Evolutionary conservation across 2,888 invertebrate genomes (phyloP).

Genomic region (Lottia gigantea): DNA sequence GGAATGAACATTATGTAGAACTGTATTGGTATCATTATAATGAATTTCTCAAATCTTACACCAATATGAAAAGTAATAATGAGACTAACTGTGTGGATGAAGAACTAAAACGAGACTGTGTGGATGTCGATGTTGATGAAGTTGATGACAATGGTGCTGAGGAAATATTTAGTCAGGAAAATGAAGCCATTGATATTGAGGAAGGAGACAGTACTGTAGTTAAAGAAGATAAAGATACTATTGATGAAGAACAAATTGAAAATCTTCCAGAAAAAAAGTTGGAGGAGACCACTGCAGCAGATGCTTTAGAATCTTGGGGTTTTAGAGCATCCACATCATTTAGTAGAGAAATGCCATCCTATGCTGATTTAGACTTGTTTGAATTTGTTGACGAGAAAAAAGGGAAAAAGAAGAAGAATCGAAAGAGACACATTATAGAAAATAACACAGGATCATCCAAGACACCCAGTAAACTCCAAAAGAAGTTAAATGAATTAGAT

Average conservation of each 20-base stretch:
- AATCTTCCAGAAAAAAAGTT: slow-evolving; percentile 15
- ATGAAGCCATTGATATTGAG: slow-evolving; percentile 3
- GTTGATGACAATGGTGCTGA: background rate
- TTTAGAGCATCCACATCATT: slow-evolving; percentile 2
- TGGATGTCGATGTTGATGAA: slow-evolving; percentile 12
- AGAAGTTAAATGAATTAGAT: too few species aligned
- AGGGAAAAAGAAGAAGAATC: slow-evolving; percentile 14
- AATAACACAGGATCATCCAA: too few species aligned
- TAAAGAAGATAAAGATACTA: background rate
- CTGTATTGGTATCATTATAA: slow-evolving; percentile 58
- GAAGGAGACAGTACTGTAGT: background rate
- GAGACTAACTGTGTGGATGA: slow-evolving; percentile 1
- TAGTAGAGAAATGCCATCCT: background rate
- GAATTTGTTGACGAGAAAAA: slow-evolving; percentile 22
- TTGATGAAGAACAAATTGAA: slow-evolving; percentile 5
- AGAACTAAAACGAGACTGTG: slow-evolving; percentile 8
- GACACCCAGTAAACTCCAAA: too few species aligned
- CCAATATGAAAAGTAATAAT: slow-evolving; percentile 14
- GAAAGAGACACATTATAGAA: too few species aligned
- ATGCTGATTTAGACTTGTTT: slow-evolving; percentile 13
- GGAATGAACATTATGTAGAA: slow-evolving; percentile 61
- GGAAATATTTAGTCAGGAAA: too few species aligned
- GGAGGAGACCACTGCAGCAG: slow-evolving; percentile 22
- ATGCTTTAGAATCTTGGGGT: slow-evolving; percentile 9
- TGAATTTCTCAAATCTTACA: slow-evolving; percentile 37